Evolutionary conservation across 2,888 invertebrate genomes (phyloP).

Genomic region (Erebia aethiops): DNA sequence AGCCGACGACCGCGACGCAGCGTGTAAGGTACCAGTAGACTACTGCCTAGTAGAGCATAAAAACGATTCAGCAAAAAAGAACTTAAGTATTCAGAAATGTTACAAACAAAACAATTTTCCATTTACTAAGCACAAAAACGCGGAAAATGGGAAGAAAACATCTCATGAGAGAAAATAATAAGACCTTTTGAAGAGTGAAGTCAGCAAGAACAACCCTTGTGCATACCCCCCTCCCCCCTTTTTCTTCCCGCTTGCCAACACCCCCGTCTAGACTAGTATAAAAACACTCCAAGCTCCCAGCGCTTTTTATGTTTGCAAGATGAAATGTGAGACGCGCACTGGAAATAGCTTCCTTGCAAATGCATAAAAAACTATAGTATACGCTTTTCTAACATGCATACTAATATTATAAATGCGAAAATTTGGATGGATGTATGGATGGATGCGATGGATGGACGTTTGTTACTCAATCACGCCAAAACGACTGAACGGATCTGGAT

Average conservation of each 20-base stretch:
- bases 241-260: slow-evolving; percentile 22
- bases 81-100: slow-evolving; percentile 10
- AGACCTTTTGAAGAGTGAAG: slow-evolving; percentile 38
- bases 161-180: slow-evolving; percentile 40
- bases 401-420: too few relatives aligned
- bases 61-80: slow-evolving; percentile 10
- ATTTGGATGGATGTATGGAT: too few relatives aligned
- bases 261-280: slow-evolving; percentile 59
- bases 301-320: slow-evolving; percentile 35
- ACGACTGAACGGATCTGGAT: too few relatives aligned
- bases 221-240: slow-evolving; percentile 19
- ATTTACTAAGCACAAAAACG: slow-evolving; percentile 29
- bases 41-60: not conserved
- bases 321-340: slow-evolving; percentile 29
- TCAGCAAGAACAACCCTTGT: slow-evolving; percentile 37
- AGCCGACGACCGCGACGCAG: not conserved
- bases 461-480: too few relatives aligned
- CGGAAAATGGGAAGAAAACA: slow-evolving; percentile 37
- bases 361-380: not conserved
- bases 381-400: too few relatives aligned
- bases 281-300: slow-evolving; percentile 52
- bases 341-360: slow-evolving; percentile 26
- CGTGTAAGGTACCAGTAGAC: not conserved
- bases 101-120: slow-evolving; percentile 32
- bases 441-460: too few relatives aligned